Evolutionary conservation across 2,797 vertebrate genomes (phyloP), one percentile per base, ranked within the genome.

Genomic region (Leuciscus waleckii): DNA sequence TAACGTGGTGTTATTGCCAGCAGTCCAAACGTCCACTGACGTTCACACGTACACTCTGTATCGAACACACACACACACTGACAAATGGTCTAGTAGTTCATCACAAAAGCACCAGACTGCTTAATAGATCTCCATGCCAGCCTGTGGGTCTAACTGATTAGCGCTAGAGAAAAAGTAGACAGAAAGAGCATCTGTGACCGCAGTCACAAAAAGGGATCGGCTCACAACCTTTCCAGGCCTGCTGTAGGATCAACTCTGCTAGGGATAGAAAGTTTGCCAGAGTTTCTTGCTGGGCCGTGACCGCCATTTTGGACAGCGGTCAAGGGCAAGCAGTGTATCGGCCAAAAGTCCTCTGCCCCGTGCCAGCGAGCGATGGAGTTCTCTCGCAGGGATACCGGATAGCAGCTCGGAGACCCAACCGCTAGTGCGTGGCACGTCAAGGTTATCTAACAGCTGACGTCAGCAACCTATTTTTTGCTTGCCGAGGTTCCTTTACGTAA

Each of bases 241-340:
- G 74, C 75, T 75, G 51, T 32, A 85, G 65, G 16, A 63, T 85
- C 37, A 58, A 46, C 56, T 70, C 74, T 89, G 86, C 78, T 73
- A 83, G 81, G 79, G 63, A 84, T 35, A 84, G 32, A 86, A 63
- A 69, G 74, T 73, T 75, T 85, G 82, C 73, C 80, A 87, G 75
- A 80, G 85, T 51, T 79, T 71, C 79, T 69, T 89, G 83, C 80
- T 67, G 80, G 68, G 68, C 17, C 2, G 79, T 39, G 75, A 81
- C 70, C 65, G 80, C 80, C 88, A 87, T 87, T 85, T 88, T 89
- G 90, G 90, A 88, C 21, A 73, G 26, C 23, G 76, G 87, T 88
- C 89, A 89, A 89, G 81, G 83, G 73, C 75, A 70, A 63, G 86
- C n/a, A 11, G 83, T 35, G 51, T 79, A 78, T 84, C 80, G 67